Conservation (phyloP, 2,888 invertebrate species). For the Myathropa florea region DNA sequence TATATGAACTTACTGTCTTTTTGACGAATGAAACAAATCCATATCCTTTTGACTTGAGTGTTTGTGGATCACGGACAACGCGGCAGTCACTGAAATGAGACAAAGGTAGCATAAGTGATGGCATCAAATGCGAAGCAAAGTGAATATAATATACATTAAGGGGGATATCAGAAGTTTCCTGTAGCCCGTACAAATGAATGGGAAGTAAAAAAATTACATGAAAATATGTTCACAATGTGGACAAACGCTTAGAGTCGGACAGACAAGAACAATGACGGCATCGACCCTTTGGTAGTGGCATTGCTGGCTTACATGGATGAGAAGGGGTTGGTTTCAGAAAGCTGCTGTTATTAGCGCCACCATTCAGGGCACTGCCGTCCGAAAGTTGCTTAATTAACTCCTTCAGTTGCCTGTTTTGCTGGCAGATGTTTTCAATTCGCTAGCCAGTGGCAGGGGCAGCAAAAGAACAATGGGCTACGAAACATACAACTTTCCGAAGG, state of each 20-base stretch:
- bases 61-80: slow-evolving; percentile 99
- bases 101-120: slow-evolving; percentile 37
- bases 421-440: slow-evolving; percentile 63
- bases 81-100: slow-evolving; percentile 92
- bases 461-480: slow-evolving; percentile 19
- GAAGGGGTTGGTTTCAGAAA: slow-evolving; percentile 31
- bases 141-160: slow-evolving; percentile 8
- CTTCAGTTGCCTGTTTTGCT: slow-evolving; percentile 62
- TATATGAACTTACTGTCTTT: slow-evolving; percentile 90
- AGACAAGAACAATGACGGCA: background rate
- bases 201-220: background rate
- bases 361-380: slow-evolving; percentile 30
- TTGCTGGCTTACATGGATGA: slow-evolving; percentile 38
- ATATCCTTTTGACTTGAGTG: slow-evolving; percentile 99
- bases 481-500: slow-evolving; percentile 25
- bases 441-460: slow-evolving; percentile 20
- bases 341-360: slow-evolving; percentile 19
- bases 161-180: background rate
- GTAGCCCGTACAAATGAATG: background rate
- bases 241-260: background rate
- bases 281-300: no score
- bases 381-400: slow-evolving; percentile 70
- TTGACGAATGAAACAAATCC: slow-evolving; percentile 99
- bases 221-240: background rate
- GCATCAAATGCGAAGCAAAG: slow-evolving; percentile 38